Base-by-base conservation (phyloP, 2,797 vertebrate species). In the Etheostoma perlongum region DNA sequence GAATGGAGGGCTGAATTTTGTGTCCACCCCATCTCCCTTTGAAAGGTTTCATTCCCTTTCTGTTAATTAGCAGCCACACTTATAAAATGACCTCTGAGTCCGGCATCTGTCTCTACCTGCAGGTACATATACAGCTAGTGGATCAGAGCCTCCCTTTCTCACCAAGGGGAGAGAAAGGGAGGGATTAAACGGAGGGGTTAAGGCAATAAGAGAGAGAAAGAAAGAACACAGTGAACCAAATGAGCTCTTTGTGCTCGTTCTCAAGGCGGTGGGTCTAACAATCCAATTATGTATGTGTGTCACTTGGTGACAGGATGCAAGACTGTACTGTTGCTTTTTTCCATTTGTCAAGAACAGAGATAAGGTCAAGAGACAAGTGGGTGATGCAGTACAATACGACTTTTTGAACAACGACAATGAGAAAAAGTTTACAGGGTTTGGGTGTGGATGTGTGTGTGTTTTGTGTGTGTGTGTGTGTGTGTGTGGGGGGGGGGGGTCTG, bases 1-100 rank as follows among this genome's bases (percentile, higher is more conserved):
- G 90, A 85, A 84, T 76, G 58, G 59, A 83, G 65, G 30, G 65
- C 68, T 58, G 78, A 63, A 85, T 78, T 81, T 77, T 82, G 63
- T 78, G 67, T 85, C 86, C 83, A 82, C 83, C 82, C 47, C 61
- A 65, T 82, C 62, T 88, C 84, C 66, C 79, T 91, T 89, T 92
- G 87, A 91, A 90, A 92, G 89, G 40, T 88, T 82, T 90, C 67
- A 86, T 87, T 83, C 74, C 67, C 36, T 85, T 72, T 90, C 79
- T 79, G 82, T 85, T 93, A 94, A 95, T 94, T 93, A 93, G 90
- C 81, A 73, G 86, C 88, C 73, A 67, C 84, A 90, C 90, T 93
- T 89, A 78, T 85, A 72, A 88, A 90, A 78, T 91, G 89, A 93
- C 93, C 91, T 89, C 86, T 90, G 87, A 80, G 84, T 87, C 76